Evolutionary conservation across 1,140 invertebrate genomes (phyloP).

Genomic region (Oncopeltus fasciatus): DNA sequence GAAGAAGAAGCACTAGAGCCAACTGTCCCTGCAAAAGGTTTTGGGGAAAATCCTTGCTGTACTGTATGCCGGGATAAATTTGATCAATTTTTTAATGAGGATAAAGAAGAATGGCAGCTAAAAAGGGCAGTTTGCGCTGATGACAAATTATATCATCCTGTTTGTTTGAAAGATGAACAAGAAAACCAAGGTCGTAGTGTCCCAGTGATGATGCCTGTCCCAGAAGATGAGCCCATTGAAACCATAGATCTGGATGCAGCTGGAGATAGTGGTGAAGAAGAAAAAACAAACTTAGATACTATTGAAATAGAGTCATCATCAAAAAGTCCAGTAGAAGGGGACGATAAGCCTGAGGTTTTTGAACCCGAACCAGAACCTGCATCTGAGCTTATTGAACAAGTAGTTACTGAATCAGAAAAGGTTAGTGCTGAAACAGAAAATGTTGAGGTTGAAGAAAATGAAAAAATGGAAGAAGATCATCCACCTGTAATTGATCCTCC

Average conservation of each 20-base stretch:
- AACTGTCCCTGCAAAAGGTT: constrained; percentile 43
- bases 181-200: constrained; percentile 31
- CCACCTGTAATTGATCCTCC: not conserved
- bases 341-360: not conserved
- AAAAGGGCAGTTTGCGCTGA: constrained; percentile 64
- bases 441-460: not conserved
- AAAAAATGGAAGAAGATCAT: not conserved
- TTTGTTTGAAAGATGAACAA: constrained; percentile 81
- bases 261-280: not conserved
- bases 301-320: not conserved
- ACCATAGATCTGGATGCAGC: not conserved
- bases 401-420: not conserved
- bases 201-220: not conserved
- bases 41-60: constrained; percentile 46
- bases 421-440: not conserved
- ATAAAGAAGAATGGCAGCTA: constrained; percentile 90
- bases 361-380: no score
- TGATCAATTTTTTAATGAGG: constrained; percentile 87
- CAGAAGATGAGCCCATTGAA: not conserved
- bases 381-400: not conserved
- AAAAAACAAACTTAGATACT: not conserved
- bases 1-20: constrained; percentile 34
- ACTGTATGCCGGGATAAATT: constrained; percentile 82
- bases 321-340: not conserved
- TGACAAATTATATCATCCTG: constrained; percentile 71